Evolutionary conservation across 2,113 vertebrate species (phyloP).

Genomic region (Dipodomys stephensi): DNA sequence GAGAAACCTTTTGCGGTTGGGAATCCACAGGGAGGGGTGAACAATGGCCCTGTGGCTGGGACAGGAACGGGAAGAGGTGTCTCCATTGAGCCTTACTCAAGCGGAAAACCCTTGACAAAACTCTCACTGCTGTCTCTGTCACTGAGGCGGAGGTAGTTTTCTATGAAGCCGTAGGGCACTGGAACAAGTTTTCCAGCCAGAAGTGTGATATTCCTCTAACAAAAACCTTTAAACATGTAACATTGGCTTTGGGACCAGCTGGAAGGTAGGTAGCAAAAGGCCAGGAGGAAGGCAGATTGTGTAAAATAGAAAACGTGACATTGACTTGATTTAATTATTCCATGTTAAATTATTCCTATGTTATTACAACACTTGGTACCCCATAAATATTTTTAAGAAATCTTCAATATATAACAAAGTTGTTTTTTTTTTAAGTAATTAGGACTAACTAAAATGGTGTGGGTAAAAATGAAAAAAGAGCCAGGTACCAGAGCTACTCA

Average conservation of each 20-base stretch:
- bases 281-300: background rate
- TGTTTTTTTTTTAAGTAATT: background rate
- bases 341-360: too few relatives aligned
- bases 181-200: background rate
- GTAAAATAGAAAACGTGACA: background rate
- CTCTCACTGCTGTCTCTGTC: background rate
- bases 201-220: background rate
- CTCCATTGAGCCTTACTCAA: fast-evolving
- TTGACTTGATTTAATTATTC: background rate
- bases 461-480: background rate
- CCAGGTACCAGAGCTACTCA: too few relatives aligned
- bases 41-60: background rate
- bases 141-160: too few relatives aligned
- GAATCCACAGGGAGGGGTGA: background rate
- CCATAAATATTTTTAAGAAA: background rate
- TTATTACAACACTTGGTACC: background rate
- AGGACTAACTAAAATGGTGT: background rate
- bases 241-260: background rate
- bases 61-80: too few relatives aligned
- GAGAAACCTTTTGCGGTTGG: background rate
- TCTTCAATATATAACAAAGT: background rate
- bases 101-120: background rate
- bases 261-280: background rate
- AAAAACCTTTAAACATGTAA: background rate
- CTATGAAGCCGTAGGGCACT: background rate